Evolutionary conservation across 2,797 vertebrate genomes (phyloP).

Genomic region (Knipowitschia caucasica): DNA sequence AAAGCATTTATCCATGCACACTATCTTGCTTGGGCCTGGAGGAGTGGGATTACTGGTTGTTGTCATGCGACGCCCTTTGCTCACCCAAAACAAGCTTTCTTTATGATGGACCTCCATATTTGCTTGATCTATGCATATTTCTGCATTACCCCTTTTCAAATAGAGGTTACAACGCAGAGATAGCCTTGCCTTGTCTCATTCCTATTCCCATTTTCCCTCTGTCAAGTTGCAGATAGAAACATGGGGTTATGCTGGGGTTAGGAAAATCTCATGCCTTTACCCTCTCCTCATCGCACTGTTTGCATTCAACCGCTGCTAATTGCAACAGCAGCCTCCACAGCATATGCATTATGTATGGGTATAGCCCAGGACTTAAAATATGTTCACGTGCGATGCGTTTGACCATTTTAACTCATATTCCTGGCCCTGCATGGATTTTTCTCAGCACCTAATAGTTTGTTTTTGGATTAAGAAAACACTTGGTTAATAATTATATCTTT

Average conservation of each 20-base stretch:
- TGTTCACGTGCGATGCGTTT: constrained; percentile 27
- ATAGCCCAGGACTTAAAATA: constrained; percentile 39
- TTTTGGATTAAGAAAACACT: not conserved
- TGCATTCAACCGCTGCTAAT: constrained; percentile 64
- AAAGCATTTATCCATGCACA: constrained; percentile 10
- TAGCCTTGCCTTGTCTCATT: constrained; percentile 59
- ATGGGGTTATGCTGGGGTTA: constrained; percentile 16
- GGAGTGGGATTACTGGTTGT: constrained; percentile 48
- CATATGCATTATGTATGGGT: constrained; percentile 64
- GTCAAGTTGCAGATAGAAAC: constrained; percentile 37
- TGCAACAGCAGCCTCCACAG: constrained; percentile 43
- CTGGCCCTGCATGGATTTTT: no score
- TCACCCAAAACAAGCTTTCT: constrained; percentile 58
- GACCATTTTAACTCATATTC: constrained; percentile 32
- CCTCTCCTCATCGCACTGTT: constrained; percentile 27
- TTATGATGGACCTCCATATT: constrained; percentile 49
- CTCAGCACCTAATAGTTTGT: constrained; percentile 6
- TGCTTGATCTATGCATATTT: constrained; percentile 48
- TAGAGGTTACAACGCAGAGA: constrained; percentile 54
- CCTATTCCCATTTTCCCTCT: constrained; percentile 30
- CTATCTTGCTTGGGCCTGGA: constrained; percentile 34
- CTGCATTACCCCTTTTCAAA: constrained; percentile 55
- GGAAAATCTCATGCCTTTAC: constrained; percentile 35
- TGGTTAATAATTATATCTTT: no score
- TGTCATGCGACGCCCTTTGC: constrained; percentile 46